Evolutionary conservation across 2,888 invertebrate species (phyloP), one percentile per base, ranked within the genome.

Genomic region (Frankliniella fusca): DNA sequence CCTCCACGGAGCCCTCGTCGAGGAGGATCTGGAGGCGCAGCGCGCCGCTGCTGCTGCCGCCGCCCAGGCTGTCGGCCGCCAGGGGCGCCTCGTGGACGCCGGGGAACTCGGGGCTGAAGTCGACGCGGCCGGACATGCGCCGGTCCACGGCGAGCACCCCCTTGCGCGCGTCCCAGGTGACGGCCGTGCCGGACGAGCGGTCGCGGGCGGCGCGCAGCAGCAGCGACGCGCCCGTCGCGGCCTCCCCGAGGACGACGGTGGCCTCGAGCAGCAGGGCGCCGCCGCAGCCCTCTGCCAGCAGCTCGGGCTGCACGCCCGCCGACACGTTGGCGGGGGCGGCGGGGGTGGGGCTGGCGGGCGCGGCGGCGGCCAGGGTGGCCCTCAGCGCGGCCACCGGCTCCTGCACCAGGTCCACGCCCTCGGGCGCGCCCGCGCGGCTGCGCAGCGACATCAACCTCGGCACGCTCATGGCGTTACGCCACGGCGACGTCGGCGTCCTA

Each of bases 401-500:
- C 70, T 76, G 70, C 70, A 76, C 23, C 70, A 76, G 70, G 70
- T 76, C 70, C 70, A 76, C 70, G 27, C 70, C 70, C 23, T 27
- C 70, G 38, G 38, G 38, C 38, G 38, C 38, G 70, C 27, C 70
- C 23, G 23, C 1, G 70, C 70, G 70, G 27, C 23, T 23, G 7
- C 70, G 70, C 70, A 76, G 70, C 27, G 70, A 76, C 70, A 76
- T 76, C 27, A 76, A 27, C 23, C 70, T 27, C 23, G 70, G 70
- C 70, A 76, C 70, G 70, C 27, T 76, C 70, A 76, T 76, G 27
- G 70, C 70, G 70, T 23, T 76, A 27, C 70, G 70, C 70, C 70
- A 76, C 11, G 70, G 70, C 27, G 70, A 76, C 70, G 70, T 76
- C 70, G 70, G 70, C 70, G 70, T 76, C 70, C 70, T 76, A 27